Base-by-base conservation (phyloP, 2,888 invertebrate genomes). In the Neoaliturus tenellus region DNA sequence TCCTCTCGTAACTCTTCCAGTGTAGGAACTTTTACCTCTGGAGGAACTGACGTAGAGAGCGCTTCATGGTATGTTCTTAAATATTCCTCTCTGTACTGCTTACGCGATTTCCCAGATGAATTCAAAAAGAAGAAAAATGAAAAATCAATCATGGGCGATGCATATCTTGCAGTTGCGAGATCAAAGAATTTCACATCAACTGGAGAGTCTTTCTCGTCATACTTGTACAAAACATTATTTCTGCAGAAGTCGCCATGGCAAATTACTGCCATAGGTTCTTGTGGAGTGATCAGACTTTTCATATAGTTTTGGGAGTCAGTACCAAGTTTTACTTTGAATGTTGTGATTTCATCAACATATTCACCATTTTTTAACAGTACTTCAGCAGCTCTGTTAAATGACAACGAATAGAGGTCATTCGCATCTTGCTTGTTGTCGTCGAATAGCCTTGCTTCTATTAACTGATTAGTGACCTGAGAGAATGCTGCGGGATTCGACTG, bases 191-290 rank as follows among this genome's bases (percentile, higher is more conserved):
- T 78, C 4, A 78, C 48, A 78, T 78, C 78, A 1, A 51, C 78
- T 33, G 78, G 78, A 0, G 17, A 48, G 8, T 31, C 78, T 2
- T 25, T 28, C 2, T 78, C 14, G 5, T 78, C 55, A 55, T 78
- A 78, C 35, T 78, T 78, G 35, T 17, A 78, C 33, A 78, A 55
- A 20, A 78, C 35, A 33, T 78, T 78, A 55, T 78, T 78, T 55
- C 78, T 78, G 23, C 78, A 78, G 31, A 78, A 78, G 23, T 78
- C 78, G 20, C 78, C 78, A 55, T 78, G 78, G 35, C 78, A 78
- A 33, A 78, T 78, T 28, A 78, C 78, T 20, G 48, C 51, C 78
- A 78, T 78, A n/a, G 78, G 78, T 55, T 78, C 78, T 51, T 78
- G 14, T 8, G 48, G 33, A 17, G 31, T 78, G 5, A 78, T n/a